Percentiles rank a stretch among this genome's conserved stretches.
Conservation (phyloP, 92 coral and sea anemone genomes). For the Pocillopora meandrina region DNA sequence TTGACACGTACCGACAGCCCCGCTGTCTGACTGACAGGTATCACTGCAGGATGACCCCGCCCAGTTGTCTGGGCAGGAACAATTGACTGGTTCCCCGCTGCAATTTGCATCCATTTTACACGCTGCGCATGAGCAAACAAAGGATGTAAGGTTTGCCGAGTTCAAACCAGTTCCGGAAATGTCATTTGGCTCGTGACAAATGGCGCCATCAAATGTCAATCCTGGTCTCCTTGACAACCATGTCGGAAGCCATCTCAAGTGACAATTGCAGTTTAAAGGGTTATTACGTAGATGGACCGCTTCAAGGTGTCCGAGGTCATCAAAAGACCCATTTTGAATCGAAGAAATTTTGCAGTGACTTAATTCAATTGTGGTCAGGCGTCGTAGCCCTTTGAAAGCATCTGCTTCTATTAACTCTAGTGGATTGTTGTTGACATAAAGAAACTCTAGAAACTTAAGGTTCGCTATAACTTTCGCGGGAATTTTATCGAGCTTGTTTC, state of each 20-base stretch:
- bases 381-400: conserved; percentile 47
- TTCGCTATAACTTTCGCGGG: conserved; percentile 38
- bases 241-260: conserved; percentile 51
- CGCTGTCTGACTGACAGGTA: conserved; percentile 38
- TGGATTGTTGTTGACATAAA: conserved; percentile 64
- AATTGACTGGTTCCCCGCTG: conserved; percentile 23
- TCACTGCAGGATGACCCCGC: conserved; percentile 53
- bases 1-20: conserved; percentile 3
- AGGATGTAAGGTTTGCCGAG: conserved; percentile 33
- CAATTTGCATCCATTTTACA: conserved; percentile 51
- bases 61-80: conserved; percentile 52
- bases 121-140: conserved; percentile 61
- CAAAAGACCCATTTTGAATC: conserved; percentile 50
- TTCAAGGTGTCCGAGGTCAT: conserved; percentile 20
- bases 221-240: conserved; percentile 46
- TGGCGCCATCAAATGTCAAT: conserved; percentile 17
- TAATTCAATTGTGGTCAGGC: conserved; percentile 39
- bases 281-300: conserved; percentile 47
- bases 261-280: conserved; percentile 75
- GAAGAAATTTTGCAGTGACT: conserved; percentile 42
- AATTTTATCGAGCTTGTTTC: conserved; percentile 35
- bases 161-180: conserved; percentile 35
- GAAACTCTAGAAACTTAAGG: conserved; percentile 43
- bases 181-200: conserved; percentile 44
- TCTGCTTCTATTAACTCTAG: conserved; percentile 43